Base-by-base conservation (phyloP, 2,888 invertebrate species). In the Cephus runcator region DNA sequence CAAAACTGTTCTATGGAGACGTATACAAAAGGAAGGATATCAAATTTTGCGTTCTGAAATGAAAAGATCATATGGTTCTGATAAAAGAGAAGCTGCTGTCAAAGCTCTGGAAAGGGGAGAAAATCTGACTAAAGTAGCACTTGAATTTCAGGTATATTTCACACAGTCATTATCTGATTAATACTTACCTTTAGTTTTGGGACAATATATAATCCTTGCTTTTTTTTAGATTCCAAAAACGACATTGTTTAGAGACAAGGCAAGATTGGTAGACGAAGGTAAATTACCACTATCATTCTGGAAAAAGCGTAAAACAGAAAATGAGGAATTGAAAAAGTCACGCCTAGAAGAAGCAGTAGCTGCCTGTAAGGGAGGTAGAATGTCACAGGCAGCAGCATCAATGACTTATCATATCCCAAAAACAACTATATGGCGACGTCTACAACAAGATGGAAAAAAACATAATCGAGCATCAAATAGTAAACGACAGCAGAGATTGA, bases 1-100 rank as follows among this genome's bases (percentile, higher is more conserved):
- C 23, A 92, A 92, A 87, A 92, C 92, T 33, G 92, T 92, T 23
- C 86, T 92, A 33, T 92, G 92, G 92, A 85, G 92, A 76, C 86
- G 92, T 80, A 91, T 92, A 80, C 91, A 91, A 78, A 92, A 92
- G 81, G 91, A 91, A 80, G 90, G 90, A 0, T 88, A 87, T 83
- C 85, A 88, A 76, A 87, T 88, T 75, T 78, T 88, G 23, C 87
- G 90, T 73, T 83, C 87, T 0, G 90, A 90, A 76, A 82, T 84
- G 78, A 89, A 88, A 69, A 88, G 88, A 74, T 86, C 87, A 9
- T 92, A 92, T 79, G 89, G 86, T 33, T 84, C 87, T 30, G 91
- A 90, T 31, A 90, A 87, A 80, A 88, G 91, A 79, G 89, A 90
- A 81, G 92, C 92, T 68, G 92, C 92, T 4, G 86, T 92, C 1